These are phyloP conservation scores for Parauchenoglanis ngamensis DNA, from an alignment of 2,797 vertebrate genomes.

Conservation along the genomic window DNA sequence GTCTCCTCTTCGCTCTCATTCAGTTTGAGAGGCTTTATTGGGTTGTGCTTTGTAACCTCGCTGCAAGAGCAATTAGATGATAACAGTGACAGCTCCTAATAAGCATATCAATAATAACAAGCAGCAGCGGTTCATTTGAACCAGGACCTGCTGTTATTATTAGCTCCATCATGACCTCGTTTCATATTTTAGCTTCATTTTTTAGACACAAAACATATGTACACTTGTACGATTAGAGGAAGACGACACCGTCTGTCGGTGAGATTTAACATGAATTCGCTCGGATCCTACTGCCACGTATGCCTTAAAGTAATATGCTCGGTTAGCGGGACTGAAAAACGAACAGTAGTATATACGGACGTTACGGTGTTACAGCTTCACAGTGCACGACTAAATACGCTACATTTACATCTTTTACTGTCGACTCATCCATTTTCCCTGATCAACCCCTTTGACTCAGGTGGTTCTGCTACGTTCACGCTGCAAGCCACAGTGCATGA, in stretches of 20 bases:
- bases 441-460: too few species aligned
- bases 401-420: too few species aligned
- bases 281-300: not conserved
- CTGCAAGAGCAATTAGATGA: slow-evolving; percentile 32
- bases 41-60: slow-evolving; percentile 25
- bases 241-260: not conserved
- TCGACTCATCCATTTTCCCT: too few species aligned
- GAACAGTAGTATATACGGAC: not conserved
- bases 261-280: not conserved
- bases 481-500: too few species aligned
- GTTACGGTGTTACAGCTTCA: not conserved
- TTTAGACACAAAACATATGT: not conserved
- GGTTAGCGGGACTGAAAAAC: not conserved
- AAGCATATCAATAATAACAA: slow-evolving; percentile 35
- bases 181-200: slow-evolving; percentile 1
- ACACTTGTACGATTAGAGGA: not conserved
- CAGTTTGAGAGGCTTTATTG: slow-evolving; percentile 7
- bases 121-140: slow-evolving; percentile 17
- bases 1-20: slow-evolving; percentile 1
- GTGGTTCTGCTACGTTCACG: too few species aligned
- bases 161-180: not conserved
- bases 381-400: not conserved
- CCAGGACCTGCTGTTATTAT: slow-evolving; percentile 6
- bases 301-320: not conserved
- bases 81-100: slow-evolving; percentile 29